These are phyloP conservation scores for Papilio polytes DNA, from an alignment of 1,140 invertebrate species.

Conservation along the genomic window DNA sequence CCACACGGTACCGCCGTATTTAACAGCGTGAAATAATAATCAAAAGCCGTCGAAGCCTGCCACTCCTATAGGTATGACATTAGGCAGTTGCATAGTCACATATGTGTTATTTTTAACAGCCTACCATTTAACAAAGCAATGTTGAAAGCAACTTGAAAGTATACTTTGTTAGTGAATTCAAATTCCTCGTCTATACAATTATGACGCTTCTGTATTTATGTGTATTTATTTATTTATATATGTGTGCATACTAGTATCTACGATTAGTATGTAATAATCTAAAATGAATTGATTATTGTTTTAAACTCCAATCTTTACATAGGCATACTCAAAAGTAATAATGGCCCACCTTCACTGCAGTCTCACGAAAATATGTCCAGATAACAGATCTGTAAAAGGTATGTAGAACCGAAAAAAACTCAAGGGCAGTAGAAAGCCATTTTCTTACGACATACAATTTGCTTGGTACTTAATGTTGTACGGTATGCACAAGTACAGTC, in stretches of 20 bases:
- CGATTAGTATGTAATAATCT: too few relatives aligned
- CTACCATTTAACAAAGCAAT: not conserved
- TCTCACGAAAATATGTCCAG: not conserved
- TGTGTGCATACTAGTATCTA: too few relatives aligned
- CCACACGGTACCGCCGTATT: constrained; percentile 8
- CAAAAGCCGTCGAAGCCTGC: constrained; percentile 7
- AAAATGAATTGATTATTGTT: not conserved
- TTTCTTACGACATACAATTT: constrained; percentile 7
- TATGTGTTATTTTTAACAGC: not conserved
- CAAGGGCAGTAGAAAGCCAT: not conserved
- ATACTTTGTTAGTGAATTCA: not conserved
- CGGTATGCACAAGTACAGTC: not conserved
- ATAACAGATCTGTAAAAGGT: not conserved
- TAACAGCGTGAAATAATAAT: constrained; percentile 7
- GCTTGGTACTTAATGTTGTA: not conserved
- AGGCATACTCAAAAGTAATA: not conserved
- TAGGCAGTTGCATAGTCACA: not conserved
- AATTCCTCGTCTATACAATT: not conserved
- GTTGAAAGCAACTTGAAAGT: not conserved
- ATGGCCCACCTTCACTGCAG: not conserved
- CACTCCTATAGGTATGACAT: not conserved
- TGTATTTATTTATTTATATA: too few relatives aligned
- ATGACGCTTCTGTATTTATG: too few relatives aligned
- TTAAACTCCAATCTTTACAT: not conserved
- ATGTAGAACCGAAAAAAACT: not conserved